Base-by-base conservation (phyloP, 2,888 invertebrate genomes). In the Leucophora obtusa region DNA sequence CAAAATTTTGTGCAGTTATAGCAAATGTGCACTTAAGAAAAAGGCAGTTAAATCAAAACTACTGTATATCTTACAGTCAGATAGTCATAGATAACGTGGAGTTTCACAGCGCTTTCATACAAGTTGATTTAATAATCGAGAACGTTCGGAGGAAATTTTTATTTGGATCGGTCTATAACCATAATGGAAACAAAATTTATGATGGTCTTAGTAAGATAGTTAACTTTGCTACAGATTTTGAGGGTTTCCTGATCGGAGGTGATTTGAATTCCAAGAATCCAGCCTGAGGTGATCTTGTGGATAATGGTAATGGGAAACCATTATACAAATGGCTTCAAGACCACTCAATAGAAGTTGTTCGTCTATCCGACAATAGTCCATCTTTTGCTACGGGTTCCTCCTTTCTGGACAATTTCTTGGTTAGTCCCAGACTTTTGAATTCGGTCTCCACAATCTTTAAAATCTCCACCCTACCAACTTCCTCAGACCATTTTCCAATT, bases 141-240 rank as follows among this genome's bases (percentile, higher is more conserved):
- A 56, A 56, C 15, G 6, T 5, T 8, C 11, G 5, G 0, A 68
- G 28, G 43, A 56, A 24, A 17, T 38, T 43, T 15, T 15, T 24
- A 18, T 2, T 56, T 4, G 56, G 68, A 10, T 63, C 62, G 0
- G 10, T 63, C 8, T 63, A 63, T 28, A 63, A 47, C 18, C 33
- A 28, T 33, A 63, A 15, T 14, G 8, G 9, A 10, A 35, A 10
- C 21, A n/a, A n/a, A n/a, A 1, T 68, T 10, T 6, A 21, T 28
- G 9, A 54, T 43, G n/a, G 17, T 6, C 15, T 72, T 14, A n/a
- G 28, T 47, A 28, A 63, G n/a, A 1, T 53, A 15, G 4, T 54
- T 18, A 15, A 43, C 24, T 21, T 47, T 24, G 43, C 9, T 47
- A 35, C 2, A 5, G 10, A 14, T 14, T 59, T 35, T 35, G 58